Conservation (phyloP, 2,888 invertebrate genomes). For the Drosophila aldrichi region DNA sequence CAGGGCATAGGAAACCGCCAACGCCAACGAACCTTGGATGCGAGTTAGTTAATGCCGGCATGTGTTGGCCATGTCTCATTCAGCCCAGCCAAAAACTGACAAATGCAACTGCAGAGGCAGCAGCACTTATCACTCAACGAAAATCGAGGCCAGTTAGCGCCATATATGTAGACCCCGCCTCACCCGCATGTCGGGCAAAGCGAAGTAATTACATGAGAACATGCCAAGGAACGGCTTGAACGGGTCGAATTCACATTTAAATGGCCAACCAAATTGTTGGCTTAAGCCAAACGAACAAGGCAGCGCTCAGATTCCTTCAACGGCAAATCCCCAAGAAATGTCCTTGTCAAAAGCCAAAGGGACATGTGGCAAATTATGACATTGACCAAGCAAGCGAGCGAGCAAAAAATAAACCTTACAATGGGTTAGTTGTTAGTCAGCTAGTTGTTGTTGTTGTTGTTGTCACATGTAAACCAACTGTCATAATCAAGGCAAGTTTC, state of each 20-base stretch:
- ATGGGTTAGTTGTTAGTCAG: slow-evolving; percentile 41
- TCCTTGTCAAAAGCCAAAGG: slow-evolving; percentile 54
- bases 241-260: slow-evolving; percentile 46
- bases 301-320: slow-evolving; percentile 37
- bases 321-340: slow-evolving; percentile 57
- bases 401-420: slow-evolving; percentile 30
- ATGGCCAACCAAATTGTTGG: slow-evolving; percentile 59
- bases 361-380: slow-evolving; percentile 66
- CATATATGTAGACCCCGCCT: neutral
- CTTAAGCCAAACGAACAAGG: slow-evolving; percentile 40
- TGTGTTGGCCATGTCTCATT: slow-evolving; percentile 51
- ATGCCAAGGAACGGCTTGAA: slow-evolving; percentile 55
- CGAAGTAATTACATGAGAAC: slow-evolving; percentile 76
- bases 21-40: slow-evolving; percentile 36
- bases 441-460: slow-evolving; percentile 26
- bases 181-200: slow-evolving; percentile 22
- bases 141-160: slow-evolving; percentile 62
- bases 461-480: slow-evolving; percentile 68
- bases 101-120: slow-evolving; percentile 56
- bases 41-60: slow-evolving; percentile 57
- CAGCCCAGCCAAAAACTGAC: slow-evolving; percentile 40
- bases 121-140: slow-evolving; percentile 76
- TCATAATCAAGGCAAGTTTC: slow-evolving; percentile 76
- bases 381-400: slow-evolving; percentile 60
- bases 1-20: slow-evolving; percentile 36